Conservation (phyloP, 2,888 invertebrate genomes). For the Gerris lacustris region DNA sequence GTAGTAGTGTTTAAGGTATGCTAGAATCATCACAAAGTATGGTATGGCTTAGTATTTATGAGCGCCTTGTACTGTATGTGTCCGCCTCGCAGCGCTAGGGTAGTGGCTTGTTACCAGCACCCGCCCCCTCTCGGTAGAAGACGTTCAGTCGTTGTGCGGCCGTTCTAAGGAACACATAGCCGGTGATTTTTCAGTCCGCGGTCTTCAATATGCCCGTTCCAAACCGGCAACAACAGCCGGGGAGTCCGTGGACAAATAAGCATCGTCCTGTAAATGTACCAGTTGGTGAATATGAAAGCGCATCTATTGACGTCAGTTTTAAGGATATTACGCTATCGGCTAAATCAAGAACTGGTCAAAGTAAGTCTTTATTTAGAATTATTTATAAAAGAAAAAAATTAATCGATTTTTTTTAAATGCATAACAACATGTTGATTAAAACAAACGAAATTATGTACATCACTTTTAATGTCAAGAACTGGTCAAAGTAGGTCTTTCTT, state of each 20-base stretch:
- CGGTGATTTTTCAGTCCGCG: background rate
- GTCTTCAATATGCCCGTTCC: background rate
- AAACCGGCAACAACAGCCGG: background rate
- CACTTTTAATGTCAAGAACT: too few relatives aligned
- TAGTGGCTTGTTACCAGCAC: background rate
- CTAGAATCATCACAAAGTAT: too few relatives aligned
- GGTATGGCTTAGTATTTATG: background rate
- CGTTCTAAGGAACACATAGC: background rate
- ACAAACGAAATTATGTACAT: too few relatives aligned
- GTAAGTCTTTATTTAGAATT: background rate
- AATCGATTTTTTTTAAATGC: background rate
- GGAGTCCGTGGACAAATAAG: background rate
- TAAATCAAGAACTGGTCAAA: background rate
- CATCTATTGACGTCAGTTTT: background rate
- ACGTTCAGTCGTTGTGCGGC: background rate
- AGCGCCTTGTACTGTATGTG: background rate
- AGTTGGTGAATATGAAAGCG: background rate
- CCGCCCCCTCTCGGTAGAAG: background rate
- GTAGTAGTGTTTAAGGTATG: too few relatives aligned
- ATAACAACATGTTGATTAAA: too few relatives aligned
- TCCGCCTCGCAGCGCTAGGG: background rate
- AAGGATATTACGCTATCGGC: slow-evolving; percentile 1
- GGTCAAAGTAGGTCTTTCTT: too few relatives aligned
- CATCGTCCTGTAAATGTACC: background rate
- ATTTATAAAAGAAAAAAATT: too few relatives aligned